Conservation (phyloP, 30 jellyfish, hydroid and myxozoan species). For the Chironex yamaguchii region DNA sequence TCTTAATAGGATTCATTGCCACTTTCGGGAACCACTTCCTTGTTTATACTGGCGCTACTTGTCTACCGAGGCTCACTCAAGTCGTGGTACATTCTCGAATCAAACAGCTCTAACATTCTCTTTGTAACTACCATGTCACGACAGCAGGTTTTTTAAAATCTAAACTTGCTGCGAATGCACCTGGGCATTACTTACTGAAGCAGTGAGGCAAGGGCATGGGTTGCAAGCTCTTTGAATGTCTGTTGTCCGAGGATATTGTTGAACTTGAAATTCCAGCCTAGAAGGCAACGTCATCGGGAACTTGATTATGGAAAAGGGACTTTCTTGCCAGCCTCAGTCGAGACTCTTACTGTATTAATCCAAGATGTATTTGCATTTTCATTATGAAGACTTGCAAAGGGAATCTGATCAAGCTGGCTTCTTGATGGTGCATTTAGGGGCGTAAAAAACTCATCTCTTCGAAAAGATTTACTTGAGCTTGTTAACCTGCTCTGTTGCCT, state of each 20-base stretch:
- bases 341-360: constrained; percentile 62
- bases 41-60: background rate
- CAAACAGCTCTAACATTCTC: constrained; percentile 37
- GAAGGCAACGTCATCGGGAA: constrained; percentile 53
- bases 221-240: constrained; percentile 63
- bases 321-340: constrained; percentile 56
- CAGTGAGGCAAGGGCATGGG: constrained; percentile 62
- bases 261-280: constrained; percentile 38
- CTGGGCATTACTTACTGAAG: constrained; percentile 76
- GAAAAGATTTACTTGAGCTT: constrained; percentile 29
- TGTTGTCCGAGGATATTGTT: constrained; percentile 28
- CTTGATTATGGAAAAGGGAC: constrained; percentile 36
- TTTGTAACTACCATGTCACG: constrained; percentile 34
- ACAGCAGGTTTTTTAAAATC: constrained; percentile 50
- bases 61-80: too few relatives aligned
- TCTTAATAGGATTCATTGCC: too few relatives aligned
- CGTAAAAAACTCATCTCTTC: constrained; percentile 36
- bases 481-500: constrained; percentile 70
- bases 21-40: background rate
- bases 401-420: constrained; percentile 39
- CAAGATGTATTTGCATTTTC: constrained; percentile 18
- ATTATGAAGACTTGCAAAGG: constrained; percentile 22
- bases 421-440: constrained; percentile 65
- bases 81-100: constrained; percentile 28
- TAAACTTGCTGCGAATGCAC: constrained; percentile 49